Percentiles rank a stretch among this genome's conserved stretches.
Conservation (phyloP, 2,113 vertebrate species). For the Condylura cristata region DNA sequence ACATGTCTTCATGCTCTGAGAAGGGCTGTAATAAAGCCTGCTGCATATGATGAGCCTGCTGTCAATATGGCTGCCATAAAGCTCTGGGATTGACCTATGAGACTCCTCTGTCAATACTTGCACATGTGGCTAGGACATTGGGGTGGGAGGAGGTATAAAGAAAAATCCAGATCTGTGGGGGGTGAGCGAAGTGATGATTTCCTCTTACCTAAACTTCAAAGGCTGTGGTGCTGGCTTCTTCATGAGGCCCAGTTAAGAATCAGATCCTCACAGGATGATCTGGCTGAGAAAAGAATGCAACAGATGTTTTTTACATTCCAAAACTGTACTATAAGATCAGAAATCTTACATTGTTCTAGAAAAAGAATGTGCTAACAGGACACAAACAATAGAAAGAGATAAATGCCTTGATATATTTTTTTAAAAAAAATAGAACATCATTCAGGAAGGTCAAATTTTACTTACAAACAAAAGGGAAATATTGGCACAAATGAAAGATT, state of each 20-base stretch:
- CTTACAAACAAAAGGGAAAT: not conserved
- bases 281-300: not conserved
- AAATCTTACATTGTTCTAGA: not conserved
- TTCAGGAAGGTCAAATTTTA: not conserved
- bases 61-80: not conserved
- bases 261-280: not conserved
- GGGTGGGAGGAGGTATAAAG: not conserved
- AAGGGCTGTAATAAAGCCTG: not conserved
- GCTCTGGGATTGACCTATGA: not conserved
- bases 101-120: not conserved
- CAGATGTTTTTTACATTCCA: not conserved
- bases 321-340: not conserved
- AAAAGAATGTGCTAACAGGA: not conserved
- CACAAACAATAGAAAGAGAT: slow-evolving; percentile 11
- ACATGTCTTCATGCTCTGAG: not conserved
- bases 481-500: not conserved
- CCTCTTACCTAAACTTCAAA: not conserved
- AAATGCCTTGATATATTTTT: not conserved
- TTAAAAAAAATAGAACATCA: not conserved
- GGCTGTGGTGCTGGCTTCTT: not conserved
- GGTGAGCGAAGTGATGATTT: not conserved
- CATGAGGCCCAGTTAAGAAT: not conserved
- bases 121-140: not conserved
- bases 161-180: not conserved
- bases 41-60: not conserved